Base-by-base conservation (phyloP, 2,888 invertebrate species). In the Dryobotodes eremita region DNA sequence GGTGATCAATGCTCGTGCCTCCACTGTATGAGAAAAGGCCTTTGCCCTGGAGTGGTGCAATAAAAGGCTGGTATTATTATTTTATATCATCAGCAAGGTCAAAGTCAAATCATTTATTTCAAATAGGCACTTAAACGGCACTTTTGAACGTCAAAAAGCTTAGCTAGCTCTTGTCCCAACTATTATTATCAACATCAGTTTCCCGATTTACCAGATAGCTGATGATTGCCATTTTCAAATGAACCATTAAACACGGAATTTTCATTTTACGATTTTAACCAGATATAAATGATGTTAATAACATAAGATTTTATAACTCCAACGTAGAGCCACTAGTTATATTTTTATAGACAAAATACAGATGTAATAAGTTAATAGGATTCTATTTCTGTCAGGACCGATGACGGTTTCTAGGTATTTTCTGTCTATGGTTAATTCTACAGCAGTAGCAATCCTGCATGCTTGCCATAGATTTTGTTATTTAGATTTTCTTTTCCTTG, bases 401-500 rank as follows among this genome's bases (percentile, higher is more conserved):
- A 46, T 61, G 59, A 26, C 3, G 36, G 55, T 42, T 75, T 64
- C 80, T 71, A 10, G n/a, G 50, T 82, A 77, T 73, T 65, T 59
- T 59, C 74, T 66, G 59, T 46, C 8, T 62, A 48, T 82, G 31
- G 73, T 71, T 84, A 84, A 80, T 69, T 75, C 64, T 73, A 11
- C 46, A 36, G 17, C 36, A 62, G 82, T 53, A 82, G 57, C 57
- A 59, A 70, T 31, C 68, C n/a, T 26, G 53, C 46, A 50, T 62
- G 57, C 70, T 46, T 6, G 61, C 55, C 61, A 66, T 73, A 53
- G 36, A 74, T 71, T 83, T 84, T 79, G 79, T 61, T 62, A 82
- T 82, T 79, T 71, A 83, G 59, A 84, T 83, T 79, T 55, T 36
- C 50, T 79, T 62, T 82, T 83, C 71, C 66, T 15, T 26, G 26